These are phyloP conservation scores for Cladorhizidae sp. DNA, from an alignment of 37 sponge, comb jelly and placozoan species.

Conservation along the genomic window DNA sequence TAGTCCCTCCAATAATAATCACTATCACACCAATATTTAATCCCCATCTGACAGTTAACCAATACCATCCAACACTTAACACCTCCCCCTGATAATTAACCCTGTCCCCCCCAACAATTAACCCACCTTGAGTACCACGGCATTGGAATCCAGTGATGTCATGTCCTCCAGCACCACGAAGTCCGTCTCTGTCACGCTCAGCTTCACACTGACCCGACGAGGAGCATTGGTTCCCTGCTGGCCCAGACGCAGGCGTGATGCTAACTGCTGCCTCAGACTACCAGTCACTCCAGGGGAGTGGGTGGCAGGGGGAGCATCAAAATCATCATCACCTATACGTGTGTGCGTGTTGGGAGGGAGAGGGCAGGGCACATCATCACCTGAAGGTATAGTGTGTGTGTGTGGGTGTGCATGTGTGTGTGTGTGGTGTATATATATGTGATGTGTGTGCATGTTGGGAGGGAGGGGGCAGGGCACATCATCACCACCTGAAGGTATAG, in stretches of 20 bases:
- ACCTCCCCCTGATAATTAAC: too few relatives aligned
- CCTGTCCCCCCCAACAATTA: too few relatives aligned
- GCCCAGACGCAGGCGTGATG: not conserved
- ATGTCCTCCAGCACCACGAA: slow-evolving; percentile 89
- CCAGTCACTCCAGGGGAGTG: not conserved
- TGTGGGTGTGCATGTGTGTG: too few relatives aligned
- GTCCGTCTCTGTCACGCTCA: slow-evolving; percentile 94
- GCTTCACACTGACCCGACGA: slow-evolving; percentile 49
- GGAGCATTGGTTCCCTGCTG: slow-evolving; percentile 36
- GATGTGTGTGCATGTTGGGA: too few relatives aligned
- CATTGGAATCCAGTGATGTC: slow-evolving; percentile 63
- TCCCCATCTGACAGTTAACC: too few relatives aligned
- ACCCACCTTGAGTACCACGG: slow-evolving; percentile 82
- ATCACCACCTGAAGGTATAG: not conserved
- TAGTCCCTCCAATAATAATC: too few relatives aligned
- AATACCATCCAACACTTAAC: too few relatives aligned
- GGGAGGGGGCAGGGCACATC: not conserved
- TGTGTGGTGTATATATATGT: too few relatives aligned
- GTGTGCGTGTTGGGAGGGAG: not conserved
- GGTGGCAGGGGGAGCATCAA: not conserved
- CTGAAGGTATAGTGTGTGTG: too few relatives aligned
- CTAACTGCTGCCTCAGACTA: slow-evolving; percentile 17
- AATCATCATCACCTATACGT: slow-evolving; percentile 6
- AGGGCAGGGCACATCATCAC: not conserved
- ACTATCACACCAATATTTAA: too few relatives aligned